A percentile compares a stretch with the other conserved stretches of the same genome.
phyloP scores from a whole-genome alignment of 2,888 invertebrate genomes.

The Germaria angustata region DNA sequence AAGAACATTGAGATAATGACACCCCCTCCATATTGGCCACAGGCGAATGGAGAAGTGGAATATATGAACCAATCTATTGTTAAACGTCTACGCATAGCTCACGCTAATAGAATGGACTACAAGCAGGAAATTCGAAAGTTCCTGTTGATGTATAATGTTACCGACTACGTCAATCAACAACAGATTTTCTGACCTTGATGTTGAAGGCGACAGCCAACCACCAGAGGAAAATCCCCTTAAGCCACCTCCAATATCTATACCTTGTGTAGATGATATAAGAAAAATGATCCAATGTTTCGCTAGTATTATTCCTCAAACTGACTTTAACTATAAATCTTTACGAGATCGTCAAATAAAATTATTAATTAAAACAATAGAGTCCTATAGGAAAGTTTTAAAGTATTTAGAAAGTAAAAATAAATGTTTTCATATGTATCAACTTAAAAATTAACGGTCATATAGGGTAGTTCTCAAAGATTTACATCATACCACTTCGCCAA shows the following conservation, averaged over 20 bases:
- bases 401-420: conserved; percentile 6
- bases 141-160: no score
- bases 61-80: no score
- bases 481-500: background rate
- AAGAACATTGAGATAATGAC: conserved; percentile 32
- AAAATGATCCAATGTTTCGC: background rate
- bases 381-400: background rate
- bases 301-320: background rate
- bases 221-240: background rate
- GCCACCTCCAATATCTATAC: conserved; percentile 6
- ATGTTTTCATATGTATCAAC: conserved; percentile 13
- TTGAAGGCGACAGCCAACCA: background rate
- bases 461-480: conserved; percentile 8
- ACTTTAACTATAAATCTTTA: conserved; percentile 3
- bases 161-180: background rate
- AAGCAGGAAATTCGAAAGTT: no score
- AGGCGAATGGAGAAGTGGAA: background rate
- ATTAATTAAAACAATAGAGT: background rate
- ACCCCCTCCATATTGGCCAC: no score
- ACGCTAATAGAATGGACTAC: no score
- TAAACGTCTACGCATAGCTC: no score
- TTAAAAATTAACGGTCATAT: conserved; percentile 8
- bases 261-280: conserved; percentile 16
- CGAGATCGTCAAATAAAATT: conserved; percentile 3
- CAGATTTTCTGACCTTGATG: background rate